Evolutionary conservation across 2,888 invertebrate genomes (phyloP).

Genomic region (Torymus tubicola): DNA sequence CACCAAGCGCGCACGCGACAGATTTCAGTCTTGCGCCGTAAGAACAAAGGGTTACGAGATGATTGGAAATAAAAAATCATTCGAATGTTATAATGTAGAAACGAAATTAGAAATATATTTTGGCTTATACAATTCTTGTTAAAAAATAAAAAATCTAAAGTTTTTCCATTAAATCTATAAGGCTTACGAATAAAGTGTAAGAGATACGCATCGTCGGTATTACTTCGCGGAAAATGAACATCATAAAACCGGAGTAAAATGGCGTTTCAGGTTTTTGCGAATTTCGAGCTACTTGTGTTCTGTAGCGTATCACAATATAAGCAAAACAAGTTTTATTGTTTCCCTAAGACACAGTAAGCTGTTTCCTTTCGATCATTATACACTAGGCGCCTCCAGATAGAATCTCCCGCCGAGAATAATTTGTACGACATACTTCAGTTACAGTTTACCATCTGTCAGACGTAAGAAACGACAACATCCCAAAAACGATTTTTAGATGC

Average conservation of each 20-base stretch:
- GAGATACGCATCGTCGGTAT: no score
- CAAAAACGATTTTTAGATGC: no score
- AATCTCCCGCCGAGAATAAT: conserved; percentile 11
- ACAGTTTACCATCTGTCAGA: not conserved
- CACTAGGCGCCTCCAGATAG: not conserved
- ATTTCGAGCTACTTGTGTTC: conserved; percentile 24
- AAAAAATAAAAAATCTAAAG: no score
- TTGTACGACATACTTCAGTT: conserved; percentile 4
- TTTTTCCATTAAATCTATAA: no score
- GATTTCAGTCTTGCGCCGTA: no score
- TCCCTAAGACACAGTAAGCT: not conserved
- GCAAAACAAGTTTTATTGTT: conserved; percentile 29
- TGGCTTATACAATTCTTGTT: no score
- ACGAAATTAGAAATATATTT: no score
- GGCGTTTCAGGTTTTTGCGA: not conserved
- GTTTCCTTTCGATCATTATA: not conserved
- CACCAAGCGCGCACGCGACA: conserved; percentile 1
- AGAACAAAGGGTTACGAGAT: no score
- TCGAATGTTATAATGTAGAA: no score
- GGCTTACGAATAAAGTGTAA: no score
- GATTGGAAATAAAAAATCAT: no score
- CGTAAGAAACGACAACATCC: no score
- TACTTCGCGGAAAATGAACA: not conserved
- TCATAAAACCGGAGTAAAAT: not conserved
- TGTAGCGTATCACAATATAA: not conserved